A percentile compares a stretch with the other conserved stretches of the same genome.
Evolutionary conservation across 1,140 invertebrate species (phyloP).

Genomic region (Hyphantria cunea): DNA sequence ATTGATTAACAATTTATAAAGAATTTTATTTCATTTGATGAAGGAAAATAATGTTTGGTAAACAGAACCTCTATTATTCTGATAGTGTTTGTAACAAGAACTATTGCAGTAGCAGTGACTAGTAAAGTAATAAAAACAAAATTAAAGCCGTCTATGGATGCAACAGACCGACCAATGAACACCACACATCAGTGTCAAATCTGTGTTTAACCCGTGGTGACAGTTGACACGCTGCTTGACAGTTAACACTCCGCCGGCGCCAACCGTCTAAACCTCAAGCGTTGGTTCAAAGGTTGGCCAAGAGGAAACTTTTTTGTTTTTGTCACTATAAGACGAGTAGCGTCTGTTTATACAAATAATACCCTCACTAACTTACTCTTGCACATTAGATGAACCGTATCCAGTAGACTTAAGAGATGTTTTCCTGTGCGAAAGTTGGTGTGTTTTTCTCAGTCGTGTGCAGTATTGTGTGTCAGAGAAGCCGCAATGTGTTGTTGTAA

Average conservation of each 20-base stretch:
- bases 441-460: constrained; percentile 5
- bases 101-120: no score
- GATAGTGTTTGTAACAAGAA: no score
- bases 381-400: background rate
- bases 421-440: background rate
- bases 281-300: constrained; percentile 28
- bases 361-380: constrained; percentile 3
- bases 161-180: background rate
- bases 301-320: constrained; percentile 54
- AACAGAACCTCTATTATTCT: no score
- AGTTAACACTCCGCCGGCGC: constrained; percentile 25
- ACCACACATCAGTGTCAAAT: background rate
- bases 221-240: constrained; percentile 30
- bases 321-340: constrained; percentile 42
- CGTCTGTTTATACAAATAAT: constrained; percentile 38
- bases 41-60: no score
- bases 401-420: background rate
- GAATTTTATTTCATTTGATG: no score
- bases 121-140: no score
- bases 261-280: constrained; percentile 36
- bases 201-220: background rate
- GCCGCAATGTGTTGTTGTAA: constrained; percentile 35
- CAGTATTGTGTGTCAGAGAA: constrained; percentile 56
- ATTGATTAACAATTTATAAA: no score
- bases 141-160: background rate